phyloP scores from a whole-genome alignment of 64 coral and sea anemone genomes.

The Trachythela sp. region DNA sequence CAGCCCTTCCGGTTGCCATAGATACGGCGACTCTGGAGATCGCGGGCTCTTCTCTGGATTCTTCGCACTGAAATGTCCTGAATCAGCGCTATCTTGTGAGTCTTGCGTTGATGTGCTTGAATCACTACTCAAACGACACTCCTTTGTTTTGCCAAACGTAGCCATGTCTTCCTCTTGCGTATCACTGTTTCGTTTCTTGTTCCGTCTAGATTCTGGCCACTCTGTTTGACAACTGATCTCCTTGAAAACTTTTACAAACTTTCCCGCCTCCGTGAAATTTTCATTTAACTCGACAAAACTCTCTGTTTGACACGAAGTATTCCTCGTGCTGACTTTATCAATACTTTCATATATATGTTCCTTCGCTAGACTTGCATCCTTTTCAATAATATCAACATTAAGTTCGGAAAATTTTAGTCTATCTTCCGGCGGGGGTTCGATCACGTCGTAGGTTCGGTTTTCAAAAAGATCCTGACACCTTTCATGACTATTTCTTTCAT shows the following conservation, averaged over 20 bases:
- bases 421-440: not conserved
- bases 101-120: slow-evolving; percentile 4
- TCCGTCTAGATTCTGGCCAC: not conserved
- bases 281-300: not conserved
- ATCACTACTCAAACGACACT: not conserved
- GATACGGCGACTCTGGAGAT: not conserved
- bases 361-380: not conserved
- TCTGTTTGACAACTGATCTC: slow-evolving; percentile 23
- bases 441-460: not conserved
- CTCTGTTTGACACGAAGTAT: not conserved
- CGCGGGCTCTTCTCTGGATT: not conserved
- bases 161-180: not conserved
- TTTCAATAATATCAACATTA: not conserved
- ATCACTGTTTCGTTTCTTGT: slow-evolving; percentile 1
- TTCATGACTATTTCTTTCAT: not conserved
- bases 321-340: not conserved
- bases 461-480: not conserved
- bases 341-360: slow-evolving; percentile 14
- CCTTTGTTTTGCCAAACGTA: not conserved
- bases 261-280: not conserved
- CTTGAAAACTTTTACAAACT: not conserved
- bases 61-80: not conserved
- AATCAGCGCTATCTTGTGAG: not conserved
- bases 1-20: slow-evolving; percentile 23
- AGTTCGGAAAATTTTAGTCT: not conserved